Evolutionary conservation across 2,888 invertebrate genomes (phyloP), one percentile per base, ranked within the genome.

Genomic region (Epirrhoe tristata): DNA sequence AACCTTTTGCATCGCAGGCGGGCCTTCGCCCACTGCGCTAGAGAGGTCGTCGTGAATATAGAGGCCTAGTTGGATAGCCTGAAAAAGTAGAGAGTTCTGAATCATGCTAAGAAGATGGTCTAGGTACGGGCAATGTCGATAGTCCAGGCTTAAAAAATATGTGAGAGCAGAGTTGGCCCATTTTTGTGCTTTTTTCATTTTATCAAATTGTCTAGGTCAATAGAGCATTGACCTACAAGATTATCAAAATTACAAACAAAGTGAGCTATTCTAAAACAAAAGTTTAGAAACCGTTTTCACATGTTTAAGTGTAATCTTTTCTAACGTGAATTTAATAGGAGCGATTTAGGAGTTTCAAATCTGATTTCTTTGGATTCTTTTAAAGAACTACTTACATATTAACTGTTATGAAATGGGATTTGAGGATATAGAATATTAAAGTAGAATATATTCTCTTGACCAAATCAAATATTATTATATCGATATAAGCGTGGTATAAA

Each of bases 281-380:
- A 77, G 59, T 69, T 66, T 60, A 51, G 39, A 51, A 63, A 71
- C 54, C 72, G 71, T 78, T 83, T 88, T 88, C 89, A 81, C 88
- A 89, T 84, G 81, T 82, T 89, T 87, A 88, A 74, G 78, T 81
- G 76, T 85, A 87, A 87, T 88, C 71, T 77, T 67, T 58, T 67
- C 73, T 88, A 86, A 89, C 84, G 89, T 84, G 83, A 79, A 86
- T 88, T 86, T 89, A 89, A 89, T 87, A 79, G 86, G 72, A 63
- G 78, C 75, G 80, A 81, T 80, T 83, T 80, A 77, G 81, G 51
- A 58, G 48, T 79, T 81, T 77, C 63, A 24, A 31, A 43, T 54
- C 43, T 12, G 32, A 50, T 63, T 59, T 63, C 52, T 63, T 67
- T 56, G 6, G 31, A 17, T 50, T 56, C 51, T 12, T 43, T 16